phyloP scores from a whole-genome alignment of 1,140 invertebrate species.

The Sipha flava region DNA sequence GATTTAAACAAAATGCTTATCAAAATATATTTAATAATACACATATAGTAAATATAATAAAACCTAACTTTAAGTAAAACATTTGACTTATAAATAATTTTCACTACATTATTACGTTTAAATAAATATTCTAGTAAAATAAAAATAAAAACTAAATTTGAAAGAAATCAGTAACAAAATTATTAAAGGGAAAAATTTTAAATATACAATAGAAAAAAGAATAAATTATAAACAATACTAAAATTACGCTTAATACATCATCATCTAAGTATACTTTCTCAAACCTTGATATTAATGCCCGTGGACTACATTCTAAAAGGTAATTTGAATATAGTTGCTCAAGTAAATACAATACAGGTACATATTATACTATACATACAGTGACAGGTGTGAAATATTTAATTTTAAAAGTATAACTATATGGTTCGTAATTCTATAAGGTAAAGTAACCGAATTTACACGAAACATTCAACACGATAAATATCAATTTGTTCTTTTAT shows the following conservation, averaged over 20 bases:
- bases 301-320: not conserved
- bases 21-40: too few relatives aligned
- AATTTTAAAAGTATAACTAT: not conserved
- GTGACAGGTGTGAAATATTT: not conserved
- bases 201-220: not conserved
- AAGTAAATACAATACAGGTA: not conserved
- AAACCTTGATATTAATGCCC: not conserved
- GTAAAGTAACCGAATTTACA: not conserved
- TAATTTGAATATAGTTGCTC: conserved; percentile 5
- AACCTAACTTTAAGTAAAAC: too few relatives aligned
- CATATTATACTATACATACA: not conserved
- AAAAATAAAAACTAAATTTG: too few relatives aligned
- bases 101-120: too few relatives aligned
- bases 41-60: too few relatives aligned
- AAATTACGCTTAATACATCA: not conserved
- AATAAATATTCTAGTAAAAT: too few relatives aligned
- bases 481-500: not conserved
- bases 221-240: not conserved
- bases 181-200: too few relatives aligned
- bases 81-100: too few relatives aligned
- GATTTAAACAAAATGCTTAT: too few relatives aligned
- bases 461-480: not conserved
- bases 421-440: not conserved
- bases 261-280: not conserved
- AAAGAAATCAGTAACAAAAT: too few relatives aligned